Evolutionary conservation across 2,888 invertebrate genomes (phyloP).

Genomic region (Pollenia angustigena): DNA sequence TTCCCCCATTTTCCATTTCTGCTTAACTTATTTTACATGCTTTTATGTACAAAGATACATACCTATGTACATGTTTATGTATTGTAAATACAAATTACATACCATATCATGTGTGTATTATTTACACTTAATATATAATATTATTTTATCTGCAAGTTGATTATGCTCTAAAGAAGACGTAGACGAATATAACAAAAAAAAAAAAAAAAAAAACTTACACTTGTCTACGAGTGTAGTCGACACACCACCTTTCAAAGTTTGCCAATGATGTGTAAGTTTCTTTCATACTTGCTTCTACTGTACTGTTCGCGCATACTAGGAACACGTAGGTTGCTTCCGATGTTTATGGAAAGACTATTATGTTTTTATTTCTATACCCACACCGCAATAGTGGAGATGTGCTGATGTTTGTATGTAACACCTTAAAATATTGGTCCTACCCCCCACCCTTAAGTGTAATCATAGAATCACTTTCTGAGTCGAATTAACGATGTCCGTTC

Average conservation of each 20-base stretch:
- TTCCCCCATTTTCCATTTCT: conserved; percentile 45
- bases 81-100: conserved; percentile 5
- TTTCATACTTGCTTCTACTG: neutral
- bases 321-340: conserved; percentile 10
- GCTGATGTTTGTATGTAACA: too few species aligned
- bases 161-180: conserved; percentile 16
- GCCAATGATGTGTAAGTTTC: conserved; percentile 40
- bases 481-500: too few species aligned
- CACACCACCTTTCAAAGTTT: conserved; percentile 50
- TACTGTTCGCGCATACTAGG: conserved; percentile 5
- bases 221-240: conserved; percentile 43
- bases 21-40: neutral
- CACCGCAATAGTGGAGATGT: too few species aligned
- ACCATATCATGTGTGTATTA: neutral
- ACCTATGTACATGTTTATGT: conserved; percentile 11
- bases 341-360: neutral
- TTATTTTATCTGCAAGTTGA: neutral
- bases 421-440: too few species aligned
- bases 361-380: too few species aligned
- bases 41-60: conserved; percentile 21
- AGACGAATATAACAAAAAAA: conserved; percentile 15
- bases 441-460: too few species aligned
- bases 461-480: too few species aligned
- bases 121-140: neutral
- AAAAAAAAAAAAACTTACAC: conserved; percentile 36